Evolutionary conservation across 2,113 vertebrate species (phyloP), one percentile per base, ranked within the genome.

Genomic region (Nycticryphes semicollaris): DNA sequence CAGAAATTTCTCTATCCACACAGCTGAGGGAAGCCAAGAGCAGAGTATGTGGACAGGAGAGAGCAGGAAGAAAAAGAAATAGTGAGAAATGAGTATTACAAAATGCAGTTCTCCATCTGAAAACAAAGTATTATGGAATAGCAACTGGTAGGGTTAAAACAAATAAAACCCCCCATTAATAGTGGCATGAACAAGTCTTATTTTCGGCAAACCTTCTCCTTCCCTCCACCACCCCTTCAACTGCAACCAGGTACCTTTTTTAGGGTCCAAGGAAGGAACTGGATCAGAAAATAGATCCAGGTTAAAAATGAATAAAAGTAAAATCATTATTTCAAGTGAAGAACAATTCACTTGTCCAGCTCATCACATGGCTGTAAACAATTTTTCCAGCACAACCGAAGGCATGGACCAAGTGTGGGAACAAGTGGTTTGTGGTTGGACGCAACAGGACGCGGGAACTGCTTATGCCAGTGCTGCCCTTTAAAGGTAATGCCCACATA

Each of bases 241-340:
- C 12, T 47, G 43, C 31, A 45, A 50, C 6, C 2, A 83, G 45
- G n/a, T 4, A 80, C n/a, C 14, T 67, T 81, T 92, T 70, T 25
- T 1, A 1, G 30, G 10, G 62, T 63, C 19, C 19, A 76, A 28
- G 56, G 28, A 74, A 78, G 21, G 4, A 89, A 24, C 7, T 14
- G 39, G 43, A 84, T 67, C 22, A 63, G n/a, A 89, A 89, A 81
- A 74, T n/a, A 4, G 30, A 76, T 27, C 5, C 37, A 56, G 18
- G 12, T 77, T 67, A 89, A 89, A 94, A 69, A 74, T 12, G 30
- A 77, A 72, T 48, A 74, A 84, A 94, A 82, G n/a, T 27, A 87
- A 77, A 39, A 48, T 4, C 1, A 8, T 22, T 53, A 3, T 66
- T 94, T 94, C 21, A 89, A 72, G 37, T 19, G 22, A 13, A 56